Conservation (phyloP, 2,113 vertebrate species). For the Petroica traversi region DNA sequence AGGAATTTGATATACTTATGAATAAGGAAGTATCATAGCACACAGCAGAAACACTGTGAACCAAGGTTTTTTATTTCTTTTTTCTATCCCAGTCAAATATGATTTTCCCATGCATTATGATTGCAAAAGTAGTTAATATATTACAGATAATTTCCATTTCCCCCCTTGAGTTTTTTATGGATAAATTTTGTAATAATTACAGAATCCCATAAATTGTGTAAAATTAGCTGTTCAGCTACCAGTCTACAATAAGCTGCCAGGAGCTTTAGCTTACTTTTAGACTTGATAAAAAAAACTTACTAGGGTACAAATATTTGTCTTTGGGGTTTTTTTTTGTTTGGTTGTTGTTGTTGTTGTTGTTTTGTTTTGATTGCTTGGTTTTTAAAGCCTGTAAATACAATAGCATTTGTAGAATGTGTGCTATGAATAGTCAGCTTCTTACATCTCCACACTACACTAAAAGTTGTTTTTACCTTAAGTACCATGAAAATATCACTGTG, state of each 20-base stretch:
- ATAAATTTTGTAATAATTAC: background rate
- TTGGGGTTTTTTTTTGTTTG: no score
- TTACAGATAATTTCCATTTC: background rate
- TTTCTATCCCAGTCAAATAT: background rate
- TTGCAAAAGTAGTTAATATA: background rate
- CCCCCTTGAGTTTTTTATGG: background rate
- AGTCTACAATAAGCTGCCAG: background rate
- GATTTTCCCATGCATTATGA: background rate
- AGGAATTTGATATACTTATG: background rate
- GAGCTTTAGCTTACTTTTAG: background rate
- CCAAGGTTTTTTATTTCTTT: background rate
- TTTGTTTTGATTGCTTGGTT: background rate
- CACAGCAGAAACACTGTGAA: background rate
- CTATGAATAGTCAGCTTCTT: background rate
- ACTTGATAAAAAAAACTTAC: background rate
- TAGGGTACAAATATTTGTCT: background rate
- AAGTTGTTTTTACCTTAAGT: background rate
- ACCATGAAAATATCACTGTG: background rate
- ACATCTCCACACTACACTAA: background rate
- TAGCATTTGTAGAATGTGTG: background rate
- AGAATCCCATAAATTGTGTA: background rate
- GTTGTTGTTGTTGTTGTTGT: no score
- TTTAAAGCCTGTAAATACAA: background rate
- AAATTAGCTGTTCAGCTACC: background rate
- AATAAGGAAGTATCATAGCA: background rate